Evolutionary conservation across 1,140 invertebrate species (phyloP).

Genomic region (Glomeris maerens): DNA sequence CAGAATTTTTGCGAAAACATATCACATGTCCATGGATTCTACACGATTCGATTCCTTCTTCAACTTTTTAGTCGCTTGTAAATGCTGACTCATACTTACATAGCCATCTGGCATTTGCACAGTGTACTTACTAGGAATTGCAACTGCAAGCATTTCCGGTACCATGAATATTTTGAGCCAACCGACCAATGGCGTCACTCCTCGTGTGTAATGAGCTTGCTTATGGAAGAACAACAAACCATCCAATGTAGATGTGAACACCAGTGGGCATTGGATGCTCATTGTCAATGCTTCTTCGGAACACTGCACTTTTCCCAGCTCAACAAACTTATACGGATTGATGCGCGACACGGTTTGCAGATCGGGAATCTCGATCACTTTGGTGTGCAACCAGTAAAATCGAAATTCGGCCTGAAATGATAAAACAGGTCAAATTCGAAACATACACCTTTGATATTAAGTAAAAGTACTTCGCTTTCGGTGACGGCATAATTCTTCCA

Average conservation of each 20-base stretch:
- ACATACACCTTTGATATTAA: not conserved
- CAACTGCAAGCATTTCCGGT: constrained; percentile 52
- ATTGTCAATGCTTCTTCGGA: constrained; percentile 21
- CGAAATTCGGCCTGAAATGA: constrained; percentile 53
- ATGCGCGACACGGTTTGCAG: constrained; percentile 22
- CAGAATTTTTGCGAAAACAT: too few relatives aligned
- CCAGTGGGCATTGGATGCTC: constrained; percentile 22
- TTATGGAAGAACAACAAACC: constrained; percentile 72
- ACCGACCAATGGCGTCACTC: constrained; percentile 64
- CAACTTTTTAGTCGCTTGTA: too few relatives aligned
- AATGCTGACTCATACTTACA: constrained; percentile 26
- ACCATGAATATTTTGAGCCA: constrained; percentile 83
- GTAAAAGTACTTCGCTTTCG: constrained; percentile 54
- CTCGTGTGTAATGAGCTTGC: constrained; percentile 55
- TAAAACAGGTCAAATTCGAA: constrained; percentile 14
- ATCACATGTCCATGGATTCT: too few relatives aligned
- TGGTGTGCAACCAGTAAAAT: constrained; percentile 55
- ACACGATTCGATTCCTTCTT: too few relatives aligned
- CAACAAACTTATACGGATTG: constrained; percentile 40
- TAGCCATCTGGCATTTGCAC: constrained; percentile 31
- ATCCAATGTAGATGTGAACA: constrained; percentile 37
- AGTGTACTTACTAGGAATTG: constrained; percentile 30
- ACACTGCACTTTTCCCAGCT: constrained; percentile 35
- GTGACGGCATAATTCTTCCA: constrained; percentile 62
- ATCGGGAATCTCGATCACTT: constrained; percentile 44